Evolutionary conservation across 2,113 vertebrate genomes (phyloP).

Genomic region (Hippocampus comes): DNA sequence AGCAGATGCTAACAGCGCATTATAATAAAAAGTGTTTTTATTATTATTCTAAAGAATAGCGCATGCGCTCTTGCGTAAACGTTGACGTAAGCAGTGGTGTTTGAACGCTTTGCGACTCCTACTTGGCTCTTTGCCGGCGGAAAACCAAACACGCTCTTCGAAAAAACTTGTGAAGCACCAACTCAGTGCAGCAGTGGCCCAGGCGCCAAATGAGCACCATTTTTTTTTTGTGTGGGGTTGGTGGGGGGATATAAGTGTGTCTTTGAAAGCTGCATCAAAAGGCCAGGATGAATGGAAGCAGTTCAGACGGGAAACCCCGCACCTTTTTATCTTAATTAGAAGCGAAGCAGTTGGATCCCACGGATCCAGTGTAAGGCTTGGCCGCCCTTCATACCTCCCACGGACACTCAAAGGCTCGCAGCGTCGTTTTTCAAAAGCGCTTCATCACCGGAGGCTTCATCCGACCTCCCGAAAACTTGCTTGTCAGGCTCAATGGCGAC

Average conservation of each 20-base stretch:
- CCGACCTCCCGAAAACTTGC: neutral
- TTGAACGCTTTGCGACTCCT: too few relatives aligned
- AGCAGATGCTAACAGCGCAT: too few relatives aligned
- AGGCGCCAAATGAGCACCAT: too few relatives aligned
- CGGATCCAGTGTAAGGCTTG: conserved; percentile 24
- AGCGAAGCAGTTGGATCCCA: conserved; percentile 60
- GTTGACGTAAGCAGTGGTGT: too few relatives aligned
- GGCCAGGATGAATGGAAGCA: conserved; percentile 36
- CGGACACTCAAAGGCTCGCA: conserved; percentile 21
- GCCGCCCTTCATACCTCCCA: conserved; percentile 27
- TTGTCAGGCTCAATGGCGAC: neutral
- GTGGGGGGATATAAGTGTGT: neutral
- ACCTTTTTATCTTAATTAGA: conserved; percentile 67
- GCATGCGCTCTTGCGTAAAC: too few relatives aligned
- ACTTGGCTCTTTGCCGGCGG: too few relatives aligned
- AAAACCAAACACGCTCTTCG: too few relatives aligned
- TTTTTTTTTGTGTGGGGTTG: too few relatives aligned
- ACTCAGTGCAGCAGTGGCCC: too few relatives aligned
- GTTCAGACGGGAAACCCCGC: conserved; percentile 53
- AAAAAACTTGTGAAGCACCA: too few relatives aligned
- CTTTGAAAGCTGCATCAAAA: conserved; percentile 68
- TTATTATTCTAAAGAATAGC: too few relatives aligned
- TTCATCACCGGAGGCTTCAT: neutral
- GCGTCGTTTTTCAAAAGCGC: conserved; percentile 17
- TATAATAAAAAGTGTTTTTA: too few relatives aligned